These are phyloP conservation scores for Drosophila busckii DNA, from an alignment of 1,140 invertebrate species.

Conservation along the genomic window DNA sequence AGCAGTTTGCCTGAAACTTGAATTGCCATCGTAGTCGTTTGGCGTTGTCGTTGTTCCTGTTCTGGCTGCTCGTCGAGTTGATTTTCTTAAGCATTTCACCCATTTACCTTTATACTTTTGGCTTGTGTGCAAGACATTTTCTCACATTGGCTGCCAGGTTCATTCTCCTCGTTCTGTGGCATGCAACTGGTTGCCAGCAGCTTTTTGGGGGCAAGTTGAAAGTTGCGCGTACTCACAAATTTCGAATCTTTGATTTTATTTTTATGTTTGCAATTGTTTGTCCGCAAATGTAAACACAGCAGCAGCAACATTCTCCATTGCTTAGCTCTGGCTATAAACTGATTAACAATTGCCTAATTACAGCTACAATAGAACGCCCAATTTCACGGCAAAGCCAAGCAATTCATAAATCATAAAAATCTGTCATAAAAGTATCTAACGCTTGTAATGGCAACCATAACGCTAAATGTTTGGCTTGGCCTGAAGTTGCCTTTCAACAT, in stretches of 20 bases:
- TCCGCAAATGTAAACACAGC: conserved; percentile 54
- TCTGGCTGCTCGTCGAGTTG: conserved; percentile 43
- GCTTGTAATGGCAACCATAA: conserved; percentile 42
- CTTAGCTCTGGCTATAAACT: too few species aligned
- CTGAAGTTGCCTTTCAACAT: conserved; percentile 62
- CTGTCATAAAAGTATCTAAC: conserved; percentile 68
- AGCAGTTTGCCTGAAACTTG: conserved; percentile 57
- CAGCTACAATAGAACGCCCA: conserved; percentile 47
- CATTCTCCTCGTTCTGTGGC: conserved; percentile 21
- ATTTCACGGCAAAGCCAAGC: conserved; percentile 61
- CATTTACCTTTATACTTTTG: conserved; percentile 62
- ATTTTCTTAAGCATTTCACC: conserved; percentile 75
- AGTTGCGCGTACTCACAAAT: conserved; percentile 46
- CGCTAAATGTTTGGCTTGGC: conserved; percentile 1
- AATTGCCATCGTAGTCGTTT: conserved; percentile 21
- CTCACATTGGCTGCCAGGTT: conserved; percentile 44
- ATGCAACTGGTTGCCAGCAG: conserved; percentile 69
- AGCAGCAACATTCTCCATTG: conserved; percentile 17
- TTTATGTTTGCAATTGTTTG: conserved; percentile 74
- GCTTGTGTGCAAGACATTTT: conserved; percentile 56
- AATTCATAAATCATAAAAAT: conserved; percentile 78
- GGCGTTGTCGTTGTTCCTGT: conserved; percentile 25
- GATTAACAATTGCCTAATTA: conserved; percentile 14
- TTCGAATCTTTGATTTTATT: conserved; percentile 76
- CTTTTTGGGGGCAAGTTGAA: conserved; percentile 21